Evolutionary conservation across 2,888 invertebrate genomes (phyloP).

Genomic region (Drosophila lacicola): DNA sequence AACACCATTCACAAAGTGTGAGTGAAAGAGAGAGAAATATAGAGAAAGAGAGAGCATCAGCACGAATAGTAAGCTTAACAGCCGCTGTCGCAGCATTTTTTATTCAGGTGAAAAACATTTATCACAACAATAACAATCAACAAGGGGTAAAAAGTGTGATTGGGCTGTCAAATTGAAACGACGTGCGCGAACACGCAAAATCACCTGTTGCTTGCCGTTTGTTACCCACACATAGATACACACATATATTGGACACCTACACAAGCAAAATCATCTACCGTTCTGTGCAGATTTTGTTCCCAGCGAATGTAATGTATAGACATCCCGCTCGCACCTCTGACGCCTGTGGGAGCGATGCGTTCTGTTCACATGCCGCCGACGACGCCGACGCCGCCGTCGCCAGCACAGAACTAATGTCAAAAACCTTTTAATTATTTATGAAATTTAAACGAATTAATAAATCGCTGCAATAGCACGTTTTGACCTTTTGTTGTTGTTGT

Average conservation of each 20-base stretch:
- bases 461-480: conserved; percentile 64
- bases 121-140: conserved; percentile 60
- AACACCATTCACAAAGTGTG: conserved; percentile 28
- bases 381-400: conserved; percentile 13
- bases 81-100: conserved; percentile 26
- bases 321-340: conserved; percentile 52
- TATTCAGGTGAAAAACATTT: conserved; percentile 62
- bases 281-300: conserved; percentile 54
- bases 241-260: conserved; percentile 29
- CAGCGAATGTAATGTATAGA: conserved; percentile 33
- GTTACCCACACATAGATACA: conserved; percentile 13
- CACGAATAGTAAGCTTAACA: conserved; percentile 18
- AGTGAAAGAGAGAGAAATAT: conserved; percentile 13
- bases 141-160: conserved; percentile 51
- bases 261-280: conserved; percentile 27
- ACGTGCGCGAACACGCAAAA: conserved; percentile 54
- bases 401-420: conserved; percentile 66
- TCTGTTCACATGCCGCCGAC: conserved; percentile 23
- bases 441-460: conserved; percentile 47
- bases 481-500: conserved; percentile 58
- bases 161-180: conserved; percentile 39
- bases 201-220: conserved; percentile 64
- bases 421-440: conserved; percentile 69
- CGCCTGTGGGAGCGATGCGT: conserved; percentile 19
- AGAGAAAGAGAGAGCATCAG: background rate